Evolutionary conservation across 2,888 invertebrate species (phyloP).

Genomic region (Vanessa cardui): DNA sequence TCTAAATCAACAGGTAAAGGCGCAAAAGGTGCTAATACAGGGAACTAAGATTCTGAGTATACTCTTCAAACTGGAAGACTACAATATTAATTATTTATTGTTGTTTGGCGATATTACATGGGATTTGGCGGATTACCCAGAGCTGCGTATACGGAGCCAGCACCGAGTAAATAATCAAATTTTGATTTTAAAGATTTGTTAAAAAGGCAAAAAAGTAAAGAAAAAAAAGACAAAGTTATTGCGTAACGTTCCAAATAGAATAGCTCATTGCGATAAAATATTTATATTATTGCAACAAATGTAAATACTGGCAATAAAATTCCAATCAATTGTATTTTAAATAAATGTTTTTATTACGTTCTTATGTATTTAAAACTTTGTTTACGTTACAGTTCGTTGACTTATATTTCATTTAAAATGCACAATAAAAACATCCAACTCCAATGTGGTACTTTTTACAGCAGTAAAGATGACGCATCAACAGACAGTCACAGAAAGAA

Average conservation of each 20-base stretch:
- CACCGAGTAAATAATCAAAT: no score
- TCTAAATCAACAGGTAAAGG: no score
- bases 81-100: no score
- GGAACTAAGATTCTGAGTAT: no score
- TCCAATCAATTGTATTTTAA: slow-evolving; percentile 1
- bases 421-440: slow-evolving; percentile 15
- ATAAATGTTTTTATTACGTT: slow-evolving; percentile 9
- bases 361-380: slow-evolving; percentile 9
- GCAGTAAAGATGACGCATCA: background rate
- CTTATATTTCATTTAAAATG: slow-evolving; percentile 21
- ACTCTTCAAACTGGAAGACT: no score
- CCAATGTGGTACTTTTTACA: background rate
- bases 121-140: no score
- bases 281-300: background rate
- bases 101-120: no score
- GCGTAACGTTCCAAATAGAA: background rate
- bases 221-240: no score
- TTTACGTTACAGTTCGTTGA: slow-evolving; percentile 34
- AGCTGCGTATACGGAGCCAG: no score
- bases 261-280: background rate
- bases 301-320: background rate
- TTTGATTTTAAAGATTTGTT: no score
- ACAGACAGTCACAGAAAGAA: background rate
- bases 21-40: no score
- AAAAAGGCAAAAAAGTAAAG: no score